Evolutionary conservation across 2,113 vertebrate genomes (phyloP).

Genomic region (Gambusia holbrooki): DNA sequence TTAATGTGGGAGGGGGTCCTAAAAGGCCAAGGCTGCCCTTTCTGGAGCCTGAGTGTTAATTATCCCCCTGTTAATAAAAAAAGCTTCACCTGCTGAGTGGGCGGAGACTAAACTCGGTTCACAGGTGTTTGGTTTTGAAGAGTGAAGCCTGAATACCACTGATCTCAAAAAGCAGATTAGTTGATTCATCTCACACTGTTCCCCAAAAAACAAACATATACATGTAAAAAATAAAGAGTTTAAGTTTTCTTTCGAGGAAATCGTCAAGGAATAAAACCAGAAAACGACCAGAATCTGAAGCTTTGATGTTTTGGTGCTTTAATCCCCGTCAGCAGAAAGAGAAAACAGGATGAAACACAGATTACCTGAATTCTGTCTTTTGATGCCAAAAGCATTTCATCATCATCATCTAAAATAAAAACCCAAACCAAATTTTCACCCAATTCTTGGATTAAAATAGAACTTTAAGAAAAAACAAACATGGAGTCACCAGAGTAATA

Average conservation of each 20-base stretch:
- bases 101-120: neutral
- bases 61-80: constrained; percentile 13
- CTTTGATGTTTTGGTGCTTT: neutral
- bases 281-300: neutral
- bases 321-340: neutral
- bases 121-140: constrained; percentile 1
- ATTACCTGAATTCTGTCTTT: neutral
- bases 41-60: constrained; percentile 18
- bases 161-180: neutral
- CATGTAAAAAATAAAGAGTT: neutral
- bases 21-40: neutral
- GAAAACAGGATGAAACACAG: neutral
- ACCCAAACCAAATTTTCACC: neutral
- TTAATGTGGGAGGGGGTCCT: neutral
- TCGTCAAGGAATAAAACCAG: neutral
- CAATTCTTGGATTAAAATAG: neutral
- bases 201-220: neutral
- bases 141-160: neutral
- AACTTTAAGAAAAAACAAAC: neutral
- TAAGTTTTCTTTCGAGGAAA: neutral
- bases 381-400: neutral
- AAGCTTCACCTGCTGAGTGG: constrained; percentile 20
- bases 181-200: neutral
- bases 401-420: no score
- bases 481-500: neutral